phyloP scores from a whole-genome alignment of 2,797 vertebrate genomes.

The Periophthalmus magnuspinnatus region DNA sequence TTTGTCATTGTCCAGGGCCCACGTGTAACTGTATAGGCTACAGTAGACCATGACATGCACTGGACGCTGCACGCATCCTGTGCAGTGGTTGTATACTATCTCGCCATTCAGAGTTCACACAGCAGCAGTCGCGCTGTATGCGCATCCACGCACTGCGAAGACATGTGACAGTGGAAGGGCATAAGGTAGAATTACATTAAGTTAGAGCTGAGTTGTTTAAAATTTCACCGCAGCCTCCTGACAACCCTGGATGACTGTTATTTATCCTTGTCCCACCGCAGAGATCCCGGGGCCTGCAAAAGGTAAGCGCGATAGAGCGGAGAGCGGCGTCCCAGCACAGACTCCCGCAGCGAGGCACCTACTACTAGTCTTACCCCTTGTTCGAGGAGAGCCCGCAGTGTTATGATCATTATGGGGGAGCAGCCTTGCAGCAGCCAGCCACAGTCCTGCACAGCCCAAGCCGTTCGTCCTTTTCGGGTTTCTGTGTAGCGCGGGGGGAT shows the following conservation, averaged over 20 bases:
- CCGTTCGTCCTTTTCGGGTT: conserved; percentile 61
- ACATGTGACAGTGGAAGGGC: conserved; percentile 60
- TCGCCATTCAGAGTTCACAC: conserved; percentile 46
- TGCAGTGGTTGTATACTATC: conserved; percentile 31
- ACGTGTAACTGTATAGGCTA: conserved; percentile 13
- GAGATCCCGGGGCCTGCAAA: conserved; percentile 60
- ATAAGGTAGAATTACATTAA: conserved; percentile 49
- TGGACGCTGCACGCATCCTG: conserved; percentile 56
- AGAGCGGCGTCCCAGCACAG: conserved; percentile 53
- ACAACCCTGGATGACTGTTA: conserved; percentile 48
- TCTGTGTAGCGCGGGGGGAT: conserved; percentile 48
- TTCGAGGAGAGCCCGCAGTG: conserved; percentile 73
- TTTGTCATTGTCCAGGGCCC: conserved; percentile 3
- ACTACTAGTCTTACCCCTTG: conserved; percentile 69
- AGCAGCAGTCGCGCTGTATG: conserved; percentile 28
- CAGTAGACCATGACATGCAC: conserved; percentile 31
- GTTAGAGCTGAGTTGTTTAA: conserved; percentile 49
- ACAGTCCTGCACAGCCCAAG: conserved; percentile 37
- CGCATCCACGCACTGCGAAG: conserved; percentile 46
- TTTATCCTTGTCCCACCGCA: conserved; percentile 62
- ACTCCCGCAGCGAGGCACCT: conserved; percentile 58
- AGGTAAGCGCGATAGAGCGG: conserved; percentile 47
- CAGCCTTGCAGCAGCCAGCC: conserved; percentile 50
- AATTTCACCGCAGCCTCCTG: conserved; percentile 48
- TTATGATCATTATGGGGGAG: conserved; percentile 69